These are phyloP conservation scores for Squalus acanthias DNA, from an alignment of 2,797 vertebrate genomes.

Conservation along the genomic window DNA sequence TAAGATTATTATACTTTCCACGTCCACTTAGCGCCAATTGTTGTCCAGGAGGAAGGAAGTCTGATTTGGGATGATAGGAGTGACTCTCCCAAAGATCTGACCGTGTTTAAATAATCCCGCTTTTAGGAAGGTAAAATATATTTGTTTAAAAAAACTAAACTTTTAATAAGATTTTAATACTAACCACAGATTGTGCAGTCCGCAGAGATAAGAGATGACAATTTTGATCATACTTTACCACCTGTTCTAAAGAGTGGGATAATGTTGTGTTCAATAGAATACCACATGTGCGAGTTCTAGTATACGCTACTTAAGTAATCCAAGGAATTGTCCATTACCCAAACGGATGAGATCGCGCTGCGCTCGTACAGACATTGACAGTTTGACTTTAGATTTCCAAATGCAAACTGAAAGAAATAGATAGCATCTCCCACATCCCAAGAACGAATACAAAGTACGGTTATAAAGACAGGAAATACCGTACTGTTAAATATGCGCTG, in stretches of 20 bases:
- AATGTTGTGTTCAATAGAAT: background rate
- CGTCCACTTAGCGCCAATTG: conserved; percentile 17
- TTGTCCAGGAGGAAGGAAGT: conserved; percentile 27
- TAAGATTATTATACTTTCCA: background rate
- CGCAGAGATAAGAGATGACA: background rate
- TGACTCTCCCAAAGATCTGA: background rate
- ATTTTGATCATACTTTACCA: background rate
- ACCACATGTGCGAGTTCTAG: background rate
- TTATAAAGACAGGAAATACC: background rate
- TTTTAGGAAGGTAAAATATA: background rate
- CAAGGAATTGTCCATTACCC: conserved; percentile 15
- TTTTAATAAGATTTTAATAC: background rate
- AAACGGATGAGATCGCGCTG: background rate
- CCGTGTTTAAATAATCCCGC: conserved; percentile 3
- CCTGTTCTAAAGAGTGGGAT: background rate
- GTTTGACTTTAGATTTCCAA: background rate
- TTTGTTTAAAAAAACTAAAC: background rate
- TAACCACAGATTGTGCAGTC: background rate
- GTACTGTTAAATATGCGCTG: background rate
- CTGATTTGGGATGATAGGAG: conserved; percentile 14
- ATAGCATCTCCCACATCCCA: background rate
- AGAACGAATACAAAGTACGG: background rate
- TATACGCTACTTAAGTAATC: background rate
- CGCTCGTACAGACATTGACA: background rate
- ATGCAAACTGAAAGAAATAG: background rate